Base-by-base conservation (phyloP, 2,113 vertebrate genomes). In the Eurypyga helias region DNA sequence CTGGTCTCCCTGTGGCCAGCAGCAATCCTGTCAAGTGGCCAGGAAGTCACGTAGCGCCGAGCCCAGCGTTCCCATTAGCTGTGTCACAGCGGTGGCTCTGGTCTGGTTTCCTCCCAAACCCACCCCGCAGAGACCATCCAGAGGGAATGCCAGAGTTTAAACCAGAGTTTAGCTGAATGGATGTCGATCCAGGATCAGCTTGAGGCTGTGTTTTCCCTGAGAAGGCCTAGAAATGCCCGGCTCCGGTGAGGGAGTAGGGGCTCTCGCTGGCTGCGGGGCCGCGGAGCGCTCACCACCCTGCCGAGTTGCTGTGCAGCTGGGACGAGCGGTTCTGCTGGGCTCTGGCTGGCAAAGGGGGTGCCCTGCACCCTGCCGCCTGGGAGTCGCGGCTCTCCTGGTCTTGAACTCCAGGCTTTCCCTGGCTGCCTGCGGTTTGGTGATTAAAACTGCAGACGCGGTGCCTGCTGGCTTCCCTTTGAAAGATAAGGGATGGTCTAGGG, bases 401-500 rank as follows among this genome's bases (percentile, higher is more conserved):
- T 95, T 97, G 96, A 97, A 92, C 95, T 95, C 87, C 55, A 85
- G 89, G 88, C 82, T 93, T 60, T 78, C 81, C 62, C 84, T 84
- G 43, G 41, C 55, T 65, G 34, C 65, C 84, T 73, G 84, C 86
- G 48, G 62, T 64, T 86, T 71, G 87, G 72, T 64, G 66, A 83
- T 96, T 92, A 89, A 83, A 92, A n/a, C 29, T 17, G 20, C 86
- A 92, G 80, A 62, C 2, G 0, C 34, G 69, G 76, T 83, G 94
- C 73, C 91, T 95, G 69, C 72, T 79, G 81, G 66, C 84, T 80
- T 85, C 67, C 72, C 81, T 93, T 86, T 83, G 89, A 90, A 67
- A 97, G 97, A 97, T 97, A 97, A 97, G 91, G 52, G 90, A 89
- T 66, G 43, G 73, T 51, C 79, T 92, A 64, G 51, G 57, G 66